Base-by-base conservation (phyloP, 2,113 vertebrate genomes). In the Colistium nudipinnis region DNA sequence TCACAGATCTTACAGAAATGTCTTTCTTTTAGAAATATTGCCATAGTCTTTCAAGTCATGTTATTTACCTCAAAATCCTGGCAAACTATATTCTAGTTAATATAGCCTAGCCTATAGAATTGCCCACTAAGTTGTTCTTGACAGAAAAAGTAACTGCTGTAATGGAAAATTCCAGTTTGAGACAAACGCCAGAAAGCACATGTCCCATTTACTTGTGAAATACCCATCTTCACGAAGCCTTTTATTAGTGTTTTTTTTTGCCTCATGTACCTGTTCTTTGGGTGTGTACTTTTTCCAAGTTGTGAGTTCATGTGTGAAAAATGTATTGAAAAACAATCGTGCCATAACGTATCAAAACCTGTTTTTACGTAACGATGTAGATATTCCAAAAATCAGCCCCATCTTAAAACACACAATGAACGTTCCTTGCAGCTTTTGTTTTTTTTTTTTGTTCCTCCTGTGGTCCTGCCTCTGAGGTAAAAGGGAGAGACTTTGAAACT, bases 261-360 rank as follows among this genome's bases (percentile, higher is more conserved):
- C 65, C 38, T 93, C 89, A 94, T 93, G 92, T 93, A 89, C 93
- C 91, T 92, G 86, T 93, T 94, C 84, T 78, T 74, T 94, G 95
- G 97, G 97, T 94, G 97, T 94, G 95, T 95, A 80, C 94, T 85
- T 91, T 74, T 56, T 81, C 89, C 88, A 48, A 74, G 62, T 91
- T 81, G 91, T 95, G 95, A 96, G 92, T 90, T 97, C 96, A 98
- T 92, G 87, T 91, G 89, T 91, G 87, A 98, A 97, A 98, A 98
- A 98, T 98, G 93, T 93, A 94, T 89, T 93, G 93, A 96, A 98
- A 95, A 96, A 95, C 95, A 93, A 91, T 97, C 97, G 73, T 96
- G 96, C 95, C 93, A 65, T 93, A 82, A 96, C 97, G 94, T 93
- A 98, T 97, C 96, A 86, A 92, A 90, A 94, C 93, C 91, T 93